phyloP scores from a whole-genome alignment of 2,797 vertebrate genomes.

The Tiaroga cobitis region DNA sequence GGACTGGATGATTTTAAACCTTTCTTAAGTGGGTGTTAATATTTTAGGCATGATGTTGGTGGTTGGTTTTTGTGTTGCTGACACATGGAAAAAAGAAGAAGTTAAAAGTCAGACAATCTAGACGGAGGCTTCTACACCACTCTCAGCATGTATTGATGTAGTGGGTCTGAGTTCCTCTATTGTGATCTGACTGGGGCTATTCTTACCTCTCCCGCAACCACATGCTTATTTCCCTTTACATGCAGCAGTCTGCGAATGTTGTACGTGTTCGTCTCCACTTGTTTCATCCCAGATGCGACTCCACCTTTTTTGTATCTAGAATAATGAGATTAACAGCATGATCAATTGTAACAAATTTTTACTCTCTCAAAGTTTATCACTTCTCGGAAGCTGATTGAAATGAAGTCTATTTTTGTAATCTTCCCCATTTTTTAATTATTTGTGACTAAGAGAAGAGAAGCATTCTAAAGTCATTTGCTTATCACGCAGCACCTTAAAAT shows the following conservation, averaged over 20 bases:
- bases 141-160: not conserved
- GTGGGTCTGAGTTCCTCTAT: conserved; percentile 13
- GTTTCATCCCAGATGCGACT: conserved; percentile 83
- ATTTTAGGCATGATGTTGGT: not conserved
- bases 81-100: not conserved
- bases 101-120: not conserved
- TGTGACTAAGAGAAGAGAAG: not conserved
- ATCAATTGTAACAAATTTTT: not conserved
- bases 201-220: conserved; percentile 83
- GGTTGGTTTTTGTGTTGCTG: not conserved
- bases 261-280: conserved; percentile 84
- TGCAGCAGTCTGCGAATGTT: conserved; percentile 82
- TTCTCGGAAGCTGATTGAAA: conserved; percentile 6
- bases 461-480: not conserved
- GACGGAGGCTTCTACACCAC: not conserved
- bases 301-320: conserved; percentile 80
- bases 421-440: not conserved
- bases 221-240: conserved; percentile 86
- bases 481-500: not conserved
- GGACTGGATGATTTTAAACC: not conserved
- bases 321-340: not conserved
- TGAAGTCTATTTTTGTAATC: not conserved
- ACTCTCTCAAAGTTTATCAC: not conserved
- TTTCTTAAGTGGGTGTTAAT: not conserved
- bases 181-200: not conserved